Conservation (phyloP, 2,113 vertebrate genomes). For the Hydrochoerus hydrochaeris region DNA sequence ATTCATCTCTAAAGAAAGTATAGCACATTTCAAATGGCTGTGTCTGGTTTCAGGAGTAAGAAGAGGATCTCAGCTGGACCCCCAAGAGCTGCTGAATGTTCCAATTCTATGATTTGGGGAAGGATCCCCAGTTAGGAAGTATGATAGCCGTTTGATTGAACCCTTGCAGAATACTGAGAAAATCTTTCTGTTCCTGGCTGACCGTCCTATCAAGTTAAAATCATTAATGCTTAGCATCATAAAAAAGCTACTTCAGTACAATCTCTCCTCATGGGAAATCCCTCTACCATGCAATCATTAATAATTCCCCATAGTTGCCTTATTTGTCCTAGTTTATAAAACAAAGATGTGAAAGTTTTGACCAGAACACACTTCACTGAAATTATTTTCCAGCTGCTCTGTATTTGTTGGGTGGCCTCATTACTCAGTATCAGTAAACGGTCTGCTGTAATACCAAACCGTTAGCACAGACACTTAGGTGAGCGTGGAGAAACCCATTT, state of each 20-base stretch:
- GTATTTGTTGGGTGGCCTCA: background rate
- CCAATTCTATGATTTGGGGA: background rate
- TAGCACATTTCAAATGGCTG: background rate
- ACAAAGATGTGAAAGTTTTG: background rate
- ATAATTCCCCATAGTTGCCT: background rate
- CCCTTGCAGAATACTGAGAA: background rate
- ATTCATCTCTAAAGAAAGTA: background rate
- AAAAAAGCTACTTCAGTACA: background rate
- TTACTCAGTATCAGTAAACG: background rate
- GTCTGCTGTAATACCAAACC: background rate
- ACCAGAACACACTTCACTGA: background rate
- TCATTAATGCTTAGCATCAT: background rate
- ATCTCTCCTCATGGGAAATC: background rate
- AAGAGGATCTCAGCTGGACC: background rate
- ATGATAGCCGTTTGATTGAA: background rate
- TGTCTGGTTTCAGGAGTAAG: background rate
- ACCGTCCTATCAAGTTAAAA: background rate
- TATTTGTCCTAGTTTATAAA: conserved; percentile 42
- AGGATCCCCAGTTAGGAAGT: background rate
- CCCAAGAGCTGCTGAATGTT: background rate
- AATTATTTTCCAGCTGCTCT: background rate
- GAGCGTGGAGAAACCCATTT: background rate
- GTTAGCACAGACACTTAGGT: background rate
- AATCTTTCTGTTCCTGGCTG: background rate
- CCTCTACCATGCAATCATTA: background rate